Conservation (phyloP, 2,113 vertebrate genomes). For the Sminthopsis crassicaudata region DNA sequence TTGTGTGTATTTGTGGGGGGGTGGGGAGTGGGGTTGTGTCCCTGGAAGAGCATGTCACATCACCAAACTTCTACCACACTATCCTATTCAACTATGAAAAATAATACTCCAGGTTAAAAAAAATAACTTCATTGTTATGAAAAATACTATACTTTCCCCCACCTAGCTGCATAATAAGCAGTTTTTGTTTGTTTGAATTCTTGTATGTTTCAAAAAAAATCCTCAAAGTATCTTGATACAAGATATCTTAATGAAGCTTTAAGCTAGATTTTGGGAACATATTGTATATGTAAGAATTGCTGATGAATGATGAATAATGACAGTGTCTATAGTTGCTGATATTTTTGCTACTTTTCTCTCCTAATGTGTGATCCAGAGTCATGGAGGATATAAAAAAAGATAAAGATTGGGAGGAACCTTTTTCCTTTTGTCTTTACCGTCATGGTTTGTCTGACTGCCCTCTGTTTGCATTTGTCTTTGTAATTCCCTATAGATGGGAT, state of each 20-base stretch:
- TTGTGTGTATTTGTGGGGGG: not conserved
- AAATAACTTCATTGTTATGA: not conserved
- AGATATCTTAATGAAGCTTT: not conserved
- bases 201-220: conserved; percentile 26
- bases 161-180: not conserved
- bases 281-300: not conserved
- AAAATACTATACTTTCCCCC: not conserved
- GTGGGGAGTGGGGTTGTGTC: not conserved
- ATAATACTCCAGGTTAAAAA: conserved; percentile 1
- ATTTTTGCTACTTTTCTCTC: not conserved
- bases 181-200: not conserved
- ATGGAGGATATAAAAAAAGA: not conserved
- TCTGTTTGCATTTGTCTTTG: not conserved
- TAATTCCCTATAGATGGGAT: not conserved
- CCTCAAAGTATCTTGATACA: not conserved
- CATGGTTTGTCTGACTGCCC: not conserved
- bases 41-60: not conserved
- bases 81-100: not conserved
- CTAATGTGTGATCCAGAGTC: not conserved
- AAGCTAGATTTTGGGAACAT: not conserved
- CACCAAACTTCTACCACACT: not conserved
- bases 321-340: not conserved
- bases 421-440: not conserved
- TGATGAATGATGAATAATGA: not conserved
- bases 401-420: not conserved